These are phyloP conservation scores for Denticeps clupeoides DNA, from an alignment of 2,797 vertebrate species.

Conservation along the genomic window DNA sequence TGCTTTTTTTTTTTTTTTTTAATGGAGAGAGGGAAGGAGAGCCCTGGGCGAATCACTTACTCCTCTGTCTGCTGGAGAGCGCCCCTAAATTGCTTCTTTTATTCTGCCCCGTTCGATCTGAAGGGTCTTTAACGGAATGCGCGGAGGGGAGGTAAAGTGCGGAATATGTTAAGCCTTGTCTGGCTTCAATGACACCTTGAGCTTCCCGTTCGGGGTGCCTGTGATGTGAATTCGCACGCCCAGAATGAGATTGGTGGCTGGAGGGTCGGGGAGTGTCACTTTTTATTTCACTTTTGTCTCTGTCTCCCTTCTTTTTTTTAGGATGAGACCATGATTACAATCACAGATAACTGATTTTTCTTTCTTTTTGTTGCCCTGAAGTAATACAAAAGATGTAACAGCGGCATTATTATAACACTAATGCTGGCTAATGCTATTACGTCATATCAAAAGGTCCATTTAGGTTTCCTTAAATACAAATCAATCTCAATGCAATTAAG, in stretches of 20 bases:
- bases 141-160: conserved; percentile 20
- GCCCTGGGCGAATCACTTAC: conserved; percentile 24
- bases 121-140: conserved; percentile 23
- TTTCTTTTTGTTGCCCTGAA: no score
- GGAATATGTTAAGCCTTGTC: conserved; percentile 22
- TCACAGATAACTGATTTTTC: neutral
- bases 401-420: no score
- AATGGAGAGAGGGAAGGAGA: conserved; percentile 11
- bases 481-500: no score
- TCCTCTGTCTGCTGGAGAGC: conserved; percentile 25
- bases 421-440: no score
- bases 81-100: conserved; percentile 31
- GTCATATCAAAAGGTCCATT: no score
- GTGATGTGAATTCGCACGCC: no score
- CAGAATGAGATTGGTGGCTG: no score
- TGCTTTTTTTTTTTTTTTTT: conserved; percentile 25
- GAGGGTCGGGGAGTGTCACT: no score
- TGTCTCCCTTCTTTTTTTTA: neutral
- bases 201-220: no score
- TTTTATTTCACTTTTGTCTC: no score
- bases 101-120: conserved; percentile 22
- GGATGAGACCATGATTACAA: conserved; percentile 1
- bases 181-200: conserved; percentile 19
- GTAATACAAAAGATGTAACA: no score
- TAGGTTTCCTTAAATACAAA: no score